Percentiles rank a stretch among this genome's conserved stretches.
phyloP scores from a whole-genome alignment of 2,113 vertebrate genomes.

The Salvator merianae region DNA sequence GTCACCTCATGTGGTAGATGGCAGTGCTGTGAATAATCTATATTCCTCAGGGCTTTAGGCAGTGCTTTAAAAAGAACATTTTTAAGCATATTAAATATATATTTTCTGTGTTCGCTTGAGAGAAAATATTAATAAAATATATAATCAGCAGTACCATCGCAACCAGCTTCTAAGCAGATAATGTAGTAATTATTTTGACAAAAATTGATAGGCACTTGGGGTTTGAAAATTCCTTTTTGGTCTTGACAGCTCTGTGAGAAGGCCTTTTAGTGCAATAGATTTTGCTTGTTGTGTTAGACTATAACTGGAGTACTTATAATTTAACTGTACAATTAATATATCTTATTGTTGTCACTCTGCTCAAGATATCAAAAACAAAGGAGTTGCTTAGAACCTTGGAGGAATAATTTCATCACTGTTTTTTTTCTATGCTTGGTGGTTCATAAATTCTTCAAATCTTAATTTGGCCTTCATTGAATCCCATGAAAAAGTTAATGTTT shows the following conservation, averaged over 20 bases:
- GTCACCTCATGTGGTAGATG: not conserved
- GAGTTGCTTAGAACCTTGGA: too few relatives aligned
- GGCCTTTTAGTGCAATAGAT: not conserved
- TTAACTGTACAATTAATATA: not conserved
- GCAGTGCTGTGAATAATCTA: not conserved
- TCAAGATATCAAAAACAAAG: not conserved
- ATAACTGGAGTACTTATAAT: not conserved
- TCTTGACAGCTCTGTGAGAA: constrained; percentile 6
- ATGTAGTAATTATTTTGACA: constrained; percentile 11
- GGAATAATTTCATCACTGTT: too few relatives aligned
- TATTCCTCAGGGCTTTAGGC: not conserved
- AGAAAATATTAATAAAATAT: constrained; percentile 8
- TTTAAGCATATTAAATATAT: not conserved
- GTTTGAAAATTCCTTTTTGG: not conserved
- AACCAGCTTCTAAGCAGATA: not conserved
- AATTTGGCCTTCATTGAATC: too few relatives aligned
- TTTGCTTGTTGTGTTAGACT: not conserved
- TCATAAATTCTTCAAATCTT: too few relatives aligned
- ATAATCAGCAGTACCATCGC: not conserved
- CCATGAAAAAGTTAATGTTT: too few relatives aligned
- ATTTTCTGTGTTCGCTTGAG: not conserved
- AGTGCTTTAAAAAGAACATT: not conserved
- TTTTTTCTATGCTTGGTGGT: too few relatives aligned
- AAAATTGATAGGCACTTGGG: not conserved
- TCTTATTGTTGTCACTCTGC: too few relatives aligned